Evolutionary conservation across 2,888 invertebrate genomes (phyloP), one percentile per base, ranked within the genome.

Genomic region (Heliconius erato): DNA sequence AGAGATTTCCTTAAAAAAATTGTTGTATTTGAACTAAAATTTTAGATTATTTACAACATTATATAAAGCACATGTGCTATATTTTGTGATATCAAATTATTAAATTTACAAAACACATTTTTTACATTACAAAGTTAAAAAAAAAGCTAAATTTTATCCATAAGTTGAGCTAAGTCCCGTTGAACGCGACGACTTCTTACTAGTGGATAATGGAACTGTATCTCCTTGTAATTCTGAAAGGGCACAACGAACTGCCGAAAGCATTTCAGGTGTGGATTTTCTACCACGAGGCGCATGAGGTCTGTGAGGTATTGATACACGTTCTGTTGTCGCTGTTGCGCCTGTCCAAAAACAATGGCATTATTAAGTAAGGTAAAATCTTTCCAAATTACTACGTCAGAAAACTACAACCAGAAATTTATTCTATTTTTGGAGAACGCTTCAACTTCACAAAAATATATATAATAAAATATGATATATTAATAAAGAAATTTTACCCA

Each of bases 141-240:
- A 72, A 16, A 28, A 44, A 19, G 19, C 26, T 9, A 28, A 44
- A 32, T 40, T 63, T 91, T 91, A 93, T 63, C 93, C 93, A 16
- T 11, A 72, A 44, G 72, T 72, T n/a, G 72, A 44, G 9, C 7
- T 72, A 0, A 93, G 92, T 82, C 93, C 91, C 0, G 88, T 87
- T 2, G 85, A 86, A 32, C 85, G 85, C 26, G 82, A 81, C 0
- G 79, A 83, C 16, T 68, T 80, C 1, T 86, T 87, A 3, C 89
- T 85, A 14, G 84, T 81, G 0, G 89, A 87, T 19, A 80, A 26
- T 0, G 92, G 91, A 0, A 89, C 92, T 0, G 94, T 92, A 74
- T 95, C 95, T 0, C 94, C 95, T 84, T 96, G 94, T 5, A 96
- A 90, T 87, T 95, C 92, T 0, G 91, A 90, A 5, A 96, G 91